These are phyloP conservation scores for Gryllus longicercus DNA, from an alignment of 2,888 invertebrate species.

Conservation along the genomic window DNA sequence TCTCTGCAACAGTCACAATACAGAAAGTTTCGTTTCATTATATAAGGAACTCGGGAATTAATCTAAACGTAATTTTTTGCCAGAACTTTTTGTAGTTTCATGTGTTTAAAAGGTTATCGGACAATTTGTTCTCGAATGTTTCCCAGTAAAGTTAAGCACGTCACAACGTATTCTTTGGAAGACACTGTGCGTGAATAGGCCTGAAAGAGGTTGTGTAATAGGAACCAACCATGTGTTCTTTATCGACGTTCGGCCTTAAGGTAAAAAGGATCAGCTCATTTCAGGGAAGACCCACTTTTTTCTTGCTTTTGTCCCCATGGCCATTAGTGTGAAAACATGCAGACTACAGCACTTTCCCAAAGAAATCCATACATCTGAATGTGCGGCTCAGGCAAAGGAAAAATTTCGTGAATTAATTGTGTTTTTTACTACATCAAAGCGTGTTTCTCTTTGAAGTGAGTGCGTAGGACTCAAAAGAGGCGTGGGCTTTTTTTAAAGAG, in stretches of 20 bases:
- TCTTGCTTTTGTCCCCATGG: background rate
- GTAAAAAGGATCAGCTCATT: background rate
- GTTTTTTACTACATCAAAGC: background rate
- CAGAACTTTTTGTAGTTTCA: too few species aligned
- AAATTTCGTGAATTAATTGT: constrained; percentile 10
- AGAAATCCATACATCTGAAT: constrained; percentile 10
- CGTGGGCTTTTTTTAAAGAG: background rate
- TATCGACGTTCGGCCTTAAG: background rate
- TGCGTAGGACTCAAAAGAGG: background rate
- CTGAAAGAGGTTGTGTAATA: background rate
- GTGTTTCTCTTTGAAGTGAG: background rate
- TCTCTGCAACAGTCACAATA: too few species aligned
- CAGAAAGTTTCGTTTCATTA: too few species aligned
- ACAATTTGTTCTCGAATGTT: too few species aligned
- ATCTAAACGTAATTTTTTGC: too few species aligned
- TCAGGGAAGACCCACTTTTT: background rate
- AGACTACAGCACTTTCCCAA: background rate
- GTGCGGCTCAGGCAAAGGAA: background rate
- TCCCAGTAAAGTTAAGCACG: too few species aligned
- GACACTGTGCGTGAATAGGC: background rate
- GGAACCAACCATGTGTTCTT: constrained; percentile 17
- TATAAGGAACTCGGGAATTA: too few species aligned
- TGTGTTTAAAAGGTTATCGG: too few species aligned
- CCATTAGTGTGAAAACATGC: background rate
- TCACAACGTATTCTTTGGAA: too few species aligned